Base-by-base conservation (phyloP, 2,888 invertebrate genomes). In the Lysandra coridon region DNA sequence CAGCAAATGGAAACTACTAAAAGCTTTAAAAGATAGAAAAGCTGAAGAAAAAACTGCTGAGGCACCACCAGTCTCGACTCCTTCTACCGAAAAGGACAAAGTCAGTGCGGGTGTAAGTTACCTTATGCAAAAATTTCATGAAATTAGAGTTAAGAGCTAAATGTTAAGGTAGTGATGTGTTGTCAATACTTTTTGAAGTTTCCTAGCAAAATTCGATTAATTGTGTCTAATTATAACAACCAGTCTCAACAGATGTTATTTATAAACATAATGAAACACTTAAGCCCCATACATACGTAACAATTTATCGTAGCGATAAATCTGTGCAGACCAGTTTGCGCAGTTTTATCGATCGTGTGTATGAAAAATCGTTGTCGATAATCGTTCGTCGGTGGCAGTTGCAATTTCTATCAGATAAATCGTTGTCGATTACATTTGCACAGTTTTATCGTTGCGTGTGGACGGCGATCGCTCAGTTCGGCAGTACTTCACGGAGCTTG, bases 1-100 rank as follows among this genome's bases (percentile, higher is more conserved):
- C 10, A 98, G 98, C 87, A 98, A 98, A 89, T 98, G 98, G 98
- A 98, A 98, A 89, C 95, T 98, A 74, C 91, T 98, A 2, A 98
- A 98, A 91, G 98, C 98, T 1, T 90, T 98, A 49, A 98, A 98
- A 88, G 98, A 98, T 86, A 95, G 97, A 81, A 98, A 98, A 92
- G 97, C 98, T 3, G 98, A 98, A 89, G 98, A 98, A 85, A 97
- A 97, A 88, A 96, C 96, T 85, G 96, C 96, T 81, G 97, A 96
- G 80, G 96, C 96, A 82, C 95, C 95, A 78, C 95, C 95, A 80
- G 96, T 95, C 79, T 96, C 96, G 81, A 96, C 96, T 78, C 95
- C 96, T 74, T 94, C 95, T 73, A 92, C 95, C 7, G 95, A 95
- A 80, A 95, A 96, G 84, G 96, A 97, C 85, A 96, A 96, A 91